Conservation (phyloP, 2,797 vertebrate species). For the Protonibea diacanthus region DNA sequence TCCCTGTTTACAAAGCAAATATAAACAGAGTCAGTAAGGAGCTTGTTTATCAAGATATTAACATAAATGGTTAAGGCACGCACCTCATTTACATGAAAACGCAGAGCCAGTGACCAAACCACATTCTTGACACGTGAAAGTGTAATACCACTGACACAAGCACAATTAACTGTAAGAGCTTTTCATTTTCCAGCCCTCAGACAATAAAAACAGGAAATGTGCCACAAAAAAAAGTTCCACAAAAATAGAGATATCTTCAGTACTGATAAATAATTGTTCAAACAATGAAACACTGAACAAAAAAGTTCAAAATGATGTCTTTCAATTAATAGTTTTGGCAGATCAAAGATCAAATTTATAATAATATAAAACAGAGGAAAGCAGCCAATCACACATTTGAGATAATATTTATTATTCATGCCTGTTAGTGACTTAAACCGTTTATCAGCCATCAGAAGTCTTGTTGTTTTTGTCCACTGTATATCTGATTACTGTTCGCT, state of each 20-base stretch:
- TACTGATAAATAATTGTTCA: too few species aligned
- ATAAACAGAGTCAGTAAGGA: slow-evolving; percentile 44
- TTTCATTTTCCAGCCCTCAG: background rate
- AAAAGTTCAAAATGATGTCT: background rate
- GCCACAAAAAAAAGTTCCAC: too few species aligned
- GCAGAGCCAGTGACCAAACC: background rate
- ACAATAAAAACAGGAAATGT: background rate
- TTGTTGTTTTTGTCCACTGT: background rate
- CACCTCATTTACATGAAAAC: slow-evolving; percentile 56
- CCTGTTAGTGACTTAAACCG: background rate
- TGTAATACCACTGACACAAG: background rate
- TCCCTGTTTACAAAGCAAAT: slow-evolving; percentile 74
- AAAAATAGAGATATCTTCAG: too few species aligned
- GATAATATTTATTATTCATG: background rate
- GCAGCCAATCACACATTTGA: background rate
- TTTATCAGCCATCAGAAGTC: background rate
- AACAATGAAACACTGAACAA: background rate
- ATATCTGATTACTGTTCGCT: background rate
- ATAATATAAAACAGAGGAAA: background rate
- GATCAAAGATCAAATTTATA: background rate
- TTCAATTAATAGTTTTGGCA: background rate
- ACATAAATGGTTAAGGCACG: slow-evolving; percentile 49
- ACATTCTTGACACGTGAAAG: slow-evolving; percentile 34
- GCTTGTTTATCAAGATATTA: slow-evolving; percentile 51
- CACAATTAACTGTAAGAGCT: background rate